Evolutionary conservation across 1,140 invertebrate species (phyloP).

Genomic region (Drosophila bipectinata): DNA sequence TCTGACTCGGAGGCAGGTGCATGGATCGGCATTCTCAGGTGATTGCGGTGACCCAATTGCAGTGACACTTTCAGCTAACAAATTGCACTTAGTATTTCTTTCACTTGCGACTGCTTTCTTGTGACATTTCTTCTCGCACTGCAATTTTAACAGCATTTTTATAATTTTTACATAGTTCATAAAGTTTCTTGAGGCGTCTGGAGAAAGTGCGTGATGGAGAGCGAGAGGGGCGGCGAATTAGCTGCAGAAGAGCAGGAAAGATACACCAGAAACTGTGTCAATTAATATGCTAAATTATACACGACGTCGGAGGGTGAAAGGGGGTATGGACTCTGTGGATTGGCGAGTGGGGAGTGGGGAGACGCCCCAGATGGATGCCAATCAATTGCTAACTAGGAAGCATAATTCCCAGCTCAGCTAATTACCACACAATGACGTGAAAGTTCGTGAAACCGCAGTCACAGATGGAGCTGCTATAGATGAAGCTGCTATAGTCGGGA

Average conservation of each 20-base stretch:
- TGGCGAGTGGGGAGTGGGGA: background rate
- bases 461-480: slow-evolving; percentile 9
- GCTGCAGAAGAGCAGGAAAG: slow-evolving; percentile 27
- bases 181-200: slow-evolving; percentile 58
- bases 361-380: slow-evolving; percentile 78
- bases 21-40: slow-evolving; percentile 40
- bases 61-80: slow-evolving; percentile 73
- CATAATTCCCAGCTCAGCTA: slow-evolving; percentile 78
- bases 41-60: slow-evolving; percentile 68
- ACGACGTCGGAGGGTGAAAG: slow-evolving; percentile 28
- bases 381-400: slow-evolving; percentile 80
- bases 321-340: background rate
- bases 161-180: slow-evolving; percentile 77
- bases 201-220: slow-evolving; percentile 67
- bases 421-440: slow-evolving; percentile 76
- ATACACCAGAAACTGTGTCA: slow-evolving; percentile 73
- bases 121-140: slow-evolving; percentile 35
- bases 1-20: slow-evolving; percentile 3
- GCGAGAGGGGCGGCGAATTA: background rate
- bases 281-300: slow-evolving; percentile 83
- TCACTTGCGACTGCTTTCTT: slow-evolving; percentile 75
- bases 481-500: slow-evolving; percentile 9
- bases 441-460: slow-evolving; percentile 58
- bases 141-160: slow-evolving; percentile 61
- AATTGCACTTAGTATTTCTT: slow-evolving; percentile 71